Percentiles rank a stretch among this genome's conserved stretches.
phyloP scores from a whole-genome alignment of 1,140 invertebrate species.

The Trypoxylus dichotomus region DNA sequence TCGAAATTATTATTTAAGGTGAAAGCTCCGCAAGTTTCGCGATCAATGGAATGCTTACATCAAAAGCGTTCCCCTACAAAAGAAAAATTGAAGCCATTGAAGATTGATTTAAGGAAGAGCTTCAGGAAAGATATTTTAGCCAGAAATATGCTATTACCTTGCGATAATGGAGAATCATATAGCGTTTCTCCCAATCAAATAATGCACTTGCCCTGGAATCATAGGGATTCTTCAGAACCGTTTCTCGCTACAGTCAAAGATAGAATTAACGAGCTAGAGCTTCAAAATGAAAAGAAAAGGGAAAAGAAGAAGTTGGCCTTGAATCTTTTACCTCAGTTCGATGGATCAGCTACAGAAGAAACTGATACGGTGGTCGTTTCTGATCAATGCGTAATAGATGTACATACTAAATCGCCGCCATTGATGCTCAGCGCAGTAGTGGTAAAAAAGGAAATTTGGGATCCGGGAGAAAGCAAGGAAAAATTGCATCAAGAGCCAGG shows the following conservation, averaged over 20 bases:
- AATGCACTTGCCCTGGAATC: slow-evolving; percentile 64
- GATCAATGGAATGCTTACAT: slow-evolving; percentile 66
- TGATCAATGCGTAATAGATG: slow-evolving; percentile 47
- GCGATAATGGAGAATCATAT: slow-evolving; percentile 80
- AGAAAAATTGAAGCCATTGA: slow-evolving; percentile 38
- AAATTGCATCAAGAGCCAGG: not conserved
- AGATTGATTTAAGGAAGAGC: slow-evolving; percentile 43
- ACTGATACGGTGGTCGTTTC: slow-evolving; percentile 49
- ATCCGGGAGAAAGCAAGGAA: slow-evolving; percentile 56
- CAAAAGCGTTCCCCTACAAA: slow-evolving; percentile 50
- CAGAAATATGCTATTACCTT: slow-evolving; percentile 78
- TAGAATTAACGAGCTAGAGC: slow-evolving; percentile 68
- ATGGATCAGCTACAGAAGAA: slow-evolving; percentile 36
- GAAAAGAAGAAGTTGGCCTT: slow-evolving; percentile 64
- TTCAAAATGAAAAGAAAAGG: slow-evolving; percentile 52
- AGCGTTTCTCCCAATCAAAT: slow-evolving; percentile 89
- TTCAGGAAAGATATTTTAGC: slow-evolving; percentile 46
- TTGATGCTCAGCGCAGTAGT: slow-evolving; percentile 38
- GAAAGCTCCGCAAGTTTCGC: slow-evolving; percentile 58
- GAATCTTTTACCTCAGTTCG: slow-evolving; percentile 55
- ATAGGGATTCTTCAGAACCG: slow-evolving; percentile 51
- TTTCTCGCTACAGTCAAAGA: slow-evolving; percentile 62
- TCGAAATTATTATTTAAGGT: slow-evolving; percentile 52
- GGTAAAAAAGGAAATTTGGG: not conserved
- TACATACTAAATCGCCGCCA: slow-evolving; percentile 42